phyloP scores from a whole-genome alignment of 2,113 vertebrate species.

The Xiphophorus hellerii region DNA sequence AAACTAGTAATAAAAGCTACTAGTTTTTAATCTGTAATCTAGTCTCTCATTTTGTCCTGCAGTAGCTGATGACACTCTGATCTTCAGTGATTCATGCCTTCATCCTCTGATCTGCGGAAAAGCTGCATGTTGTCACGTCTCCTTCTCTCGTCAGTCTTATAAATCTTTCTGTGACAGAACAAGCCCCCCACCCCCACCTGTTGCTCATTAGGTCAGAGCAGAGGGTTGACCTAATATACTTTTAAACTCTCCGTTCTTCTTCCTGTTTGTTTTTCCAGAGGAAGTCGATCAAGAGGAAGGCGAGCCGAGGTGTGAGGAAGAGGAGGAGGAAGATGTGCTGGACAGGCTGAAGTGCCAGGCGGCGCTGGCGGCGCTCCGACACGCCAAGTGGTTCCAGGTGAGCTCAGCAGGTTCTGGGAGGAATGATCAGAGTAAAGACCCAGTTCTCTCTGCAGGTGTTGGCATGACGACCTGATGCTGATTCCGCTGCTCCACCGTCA shows the following conservation, averaged over 20 bases:
- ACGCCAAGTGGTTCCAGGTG: conserved; percentile 98
- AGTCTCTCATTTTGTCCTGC: conserved; percentile 66
- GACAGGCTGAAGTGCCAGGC: conserved; percentile 91
- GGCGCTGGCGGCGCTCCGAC: conserved; percentile 92
- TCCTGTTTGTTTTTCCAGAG: conserved; percentile 63
- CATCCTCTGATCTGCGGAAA: conserved; percentile 70
- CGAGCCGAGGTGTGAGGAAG: conserved; percentile 16
- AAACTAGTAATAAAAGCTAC: too few species aligned
- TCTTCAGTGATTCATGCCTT: conserved; percentile 53
- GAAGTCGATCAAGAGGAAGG: conserved; percentile 30
- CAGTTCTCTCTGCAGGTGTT: not conserved
- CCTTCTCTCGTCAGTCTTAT: conserved; percentile 41
- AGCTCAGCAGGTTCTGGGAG: conserved; percentile 49
- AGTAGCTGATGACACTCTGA: conserved; percentile 57
- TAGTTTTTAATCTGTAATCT: conserved; percentile 9
- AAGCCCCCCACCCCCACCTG: conserved; percentile 1
- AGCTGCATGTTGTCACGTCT: conserved; percentile 61
- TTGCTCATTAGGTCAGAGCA: conserved; percentile 65
- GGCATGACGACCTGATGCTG: not conserved
- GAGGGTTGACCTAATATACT: conserved; percentile 62
- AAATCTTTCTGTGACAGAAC: conserved; percentile 50
- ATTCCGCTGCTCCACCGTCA: not conserved
- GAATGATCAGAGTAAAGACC: not conserved
- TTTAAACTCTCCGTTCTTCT: conserved; percentile 44
- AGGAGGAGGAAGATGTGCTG: conserved; percentile 80